A percentile compares a stretch with the other conserved stretches of the same genome.
These are phyloP conservation scores for Dicrostonyx torquatus DNA, from an alignment of 2,797 vertebrate genomes.

Conservation along the genomic window DNA sequence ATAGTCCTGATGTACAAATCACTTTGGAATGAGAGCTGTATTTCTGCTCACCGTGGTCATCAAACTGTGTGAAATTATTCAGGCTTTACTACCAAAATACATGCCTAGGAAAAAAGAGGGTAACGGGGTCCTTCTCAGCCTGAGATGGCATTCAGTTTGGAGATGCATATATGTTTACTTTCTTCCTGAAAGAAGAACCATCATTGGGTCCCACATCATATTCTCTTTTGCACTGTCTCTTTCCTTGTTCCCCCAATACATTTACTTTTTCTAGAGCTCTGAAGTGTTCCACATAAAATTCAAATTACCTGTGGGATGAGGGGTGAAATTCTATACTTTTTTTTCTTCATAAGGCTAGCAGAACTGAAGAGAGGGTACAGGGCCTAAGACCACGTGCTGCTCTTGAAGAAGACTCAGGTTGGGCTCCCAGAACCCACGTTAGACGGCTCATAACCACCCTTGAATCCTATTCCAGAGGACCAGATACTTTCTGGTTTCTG, in stretches of 20 bases:
- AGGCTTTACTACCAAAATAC: background rate
- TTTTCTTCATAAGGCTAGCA: background rate
- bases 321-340: background rate
- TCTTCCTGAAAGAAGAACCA: background rate
- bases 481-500: background rate
- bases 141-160: background rate
- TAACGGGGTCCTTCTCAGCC: conserved; percentile 35
- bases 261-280: background rate
- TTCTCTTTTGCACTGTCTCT: background rate
- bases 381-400: background rate
- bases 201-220: background rate
- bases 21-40: conserved; percentile 43
- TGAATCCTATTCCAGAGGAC: background rate
- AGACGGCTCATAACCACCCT: background rate
- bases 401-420: background rate
- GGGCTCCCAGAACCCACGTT: background rate
- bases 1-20: background rate
- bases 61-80: background rate
- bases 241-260: background rate
- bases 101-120: conserved; percentile 11
- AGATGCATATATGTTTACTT: background rate
- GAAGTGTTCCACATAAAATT: conserved; percentile 14
- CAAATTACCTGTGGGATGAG: background rate
- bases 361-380: background rate
- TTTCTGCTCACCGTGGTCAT: conserved; percentile 57